Conservation (phyloP, 1,140 invertebrate species). For the Leptoteleia sp. region DNA sequence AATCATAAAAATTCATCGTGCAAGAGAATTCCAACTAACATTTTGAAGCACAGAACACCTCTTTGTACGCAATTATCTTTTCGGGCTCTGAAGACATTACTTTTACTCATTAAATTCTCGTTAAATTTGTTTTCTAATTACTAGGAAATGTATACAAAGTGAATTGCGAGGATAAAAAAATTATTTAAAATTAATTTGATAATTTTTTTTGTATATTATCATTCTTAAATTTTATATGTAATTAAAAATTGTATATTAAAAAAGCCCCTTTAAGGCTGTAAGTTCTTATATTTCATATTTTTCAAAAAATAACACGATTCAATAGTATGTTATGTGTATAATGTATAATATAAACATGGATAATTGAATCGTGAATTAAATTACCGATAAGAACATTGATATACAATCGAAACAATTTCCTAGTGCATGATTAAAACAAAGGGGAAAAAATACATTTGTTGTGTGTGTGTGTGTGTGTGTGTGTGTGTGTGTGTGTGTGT, state of each 20-base stretch:
- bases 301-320: slow-evolving; percentile 16
- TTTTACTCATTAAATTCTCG: not conserved
- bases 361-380: slow-evolving; percentile 9
- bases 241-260: no score
- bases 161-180: slow-evolving; percentile 51
- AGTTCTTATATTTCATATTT: slow-evolving; percentile 1
- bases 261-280: no score
- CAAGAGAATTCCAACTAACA: slow-evolving; percentile 55
- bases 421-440: no score
- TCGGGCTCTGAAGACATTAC: slow-evolving; percentile 53
- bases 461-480: no score
- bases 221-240: slow-evolving; percentile 48
- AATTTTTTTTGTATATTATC: slow-evolving; percentile 44
- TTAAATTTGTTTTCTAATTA: slow-evolving; percentile 8
- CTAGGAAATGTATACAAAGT: slow-evolving; percentile 28
- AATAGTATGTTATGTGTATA: slow-evolving; percentile 13
- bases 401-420: slow-evolving; percentile 17
- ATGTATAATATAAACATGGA: slow-evolving; percentile 15
- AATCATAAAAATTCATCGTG: slow-evolving; percentile 1
- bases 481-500: no score
- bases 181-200: slow-evolving; percentile 31
- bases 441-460: no score
- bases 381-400: slow-evolving; percentile 12
- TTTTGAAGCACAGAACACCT: slow-evolving; percentile 52
- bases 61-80: slow-evolving; percentile 66